Conservation (phyloP, 2,888 invertebrate species). For the Phaonia tiefii region DNA sequence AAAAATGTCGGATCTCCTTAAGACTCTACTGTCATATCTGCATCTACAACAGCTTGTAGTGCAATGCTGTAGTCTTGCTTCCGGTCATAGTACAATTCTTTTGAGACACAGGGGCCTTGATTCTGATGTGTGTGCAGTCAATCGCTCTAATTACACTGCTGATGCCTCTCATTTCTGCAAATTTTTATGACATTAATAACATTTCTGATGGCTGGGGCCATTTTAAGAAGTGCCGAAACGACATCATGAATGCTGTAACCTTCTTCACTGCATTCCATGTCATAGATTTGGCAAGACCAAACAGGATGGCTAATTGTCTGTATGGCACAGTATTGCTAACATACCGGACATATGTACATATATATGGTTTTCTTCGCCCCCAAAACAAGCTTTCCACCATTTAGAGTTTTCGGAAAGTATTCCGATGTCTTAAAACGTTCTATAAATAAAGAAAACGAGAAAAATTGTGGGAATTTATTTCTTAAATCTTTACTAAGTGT, state of each 20-base stretch:
- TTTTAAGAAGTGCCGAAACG: slow-evolving; percentile 55
- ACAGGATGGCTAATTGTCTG: slow-evolving; percentile 46
- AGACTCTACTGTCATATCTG: slow-evolving; percentile 69
- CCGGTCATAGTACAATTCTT: slow-evolving; percentile 65
- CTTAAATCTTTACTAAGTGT: too few species aligned
- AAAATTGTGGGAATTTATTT: too few species aligned
- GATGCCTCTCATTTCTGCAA: slow-evolving; percentile 46
- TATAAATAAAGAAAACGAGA: too few species aligned
- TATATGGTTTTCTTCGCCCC: slow-evolving; percentile 38
- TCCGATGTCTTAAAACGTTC: not conserved
- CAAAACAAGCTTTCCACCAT: slow-evolving; percentile 45
- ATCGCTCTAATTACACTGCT: slow-evolving; percentile 68
- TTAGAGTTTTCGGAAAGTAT: not conserved
- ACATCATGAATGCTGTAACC: slow-evolving; percentile 53
- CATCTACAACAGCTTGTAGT: slow-evolving; percentile 71
- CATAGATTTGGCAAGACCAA: slow-evolving; percentile 53
- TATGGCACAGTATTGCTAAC: slow-evolving; percentile 57
- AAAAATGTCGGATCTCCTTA: slow-evolving; percentile 64
- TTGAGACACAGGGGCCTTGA: slow-evolving; percentile 64
- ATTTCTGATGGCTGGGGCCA: slow-evolving; percentile 56
- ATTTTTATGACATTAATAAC: slow-evolving; percentile 17
- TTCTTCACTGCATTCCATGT: slow-evolving; percentile 49
- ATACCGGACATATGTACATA: slow-evolving; percentile 59
- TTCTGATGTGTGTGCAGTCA: slow-evolving; percentile 68
- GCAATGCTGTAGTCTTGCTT: slow-evolving; percentile 66